Evolutionary conservation across 1,140 invertebrate species (phyloP), one percentile per base, ranked within the genome.

Genomic region (Tribolium madens): DNA sequence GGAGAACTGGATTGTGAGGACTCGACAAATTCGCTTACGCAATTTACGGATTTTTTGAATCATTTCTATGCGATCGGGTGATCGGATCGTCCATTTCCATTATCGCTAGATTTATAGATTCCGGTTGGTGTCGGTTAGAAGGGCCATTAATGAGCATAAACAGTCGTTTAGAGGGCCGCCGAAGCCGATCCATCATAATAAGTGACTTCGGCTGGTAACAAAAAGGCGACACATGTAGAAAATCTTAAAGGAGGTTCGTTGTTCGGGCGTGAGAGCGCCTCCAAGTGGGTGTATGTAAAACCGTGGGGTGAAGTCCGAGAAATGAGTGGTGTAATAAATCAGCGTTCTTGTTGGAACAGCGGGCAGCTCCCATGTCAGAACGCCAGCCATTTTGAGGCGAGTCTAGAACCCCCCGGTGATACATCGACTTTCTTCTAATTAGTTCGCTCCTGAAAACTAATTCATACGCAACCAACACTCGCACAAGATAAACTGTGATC

Each of bases 391-490:
- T 78, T 81, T 79, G 78, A 78, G 76, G 26, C 26, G 46, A 33
- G 70, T 47, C 69, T 47, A 69, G 13, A 33, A 42, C 42, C 72
- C 77, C 77, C 73, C 42, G 47, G 73, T 48, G 73, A 68, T 78
- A 68, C 68, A 71, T 76, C 69, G 68, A 76, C 73, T 75, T 73
- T 78, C 74, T 73, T 76, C 70, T 81, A 81, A 83, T 81, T 83
- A 79, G 64, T 79, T 75, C 52, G 78, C 81, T 83, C 79, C 80
- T 81, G 80, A 81, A 83, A 83, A 79, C 80, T 83, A 83, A 83
- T 83, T 83, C 81, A 82, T 82, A 80, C 78, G 78, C 75, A 76
- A 46, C 36, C 72, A 79, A 76, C 73, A 80, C 74, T 47, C 75
- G 50, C 68, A 73, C 76, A 78, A 83, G 81, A 82, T 80, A 79